A percentile compares a stretch with the other conserved stretches of the same genome.
Conservation (phyloP, 2,113 vertebrate genomes). For the Dolichallabes microphthalmus region DNA sequence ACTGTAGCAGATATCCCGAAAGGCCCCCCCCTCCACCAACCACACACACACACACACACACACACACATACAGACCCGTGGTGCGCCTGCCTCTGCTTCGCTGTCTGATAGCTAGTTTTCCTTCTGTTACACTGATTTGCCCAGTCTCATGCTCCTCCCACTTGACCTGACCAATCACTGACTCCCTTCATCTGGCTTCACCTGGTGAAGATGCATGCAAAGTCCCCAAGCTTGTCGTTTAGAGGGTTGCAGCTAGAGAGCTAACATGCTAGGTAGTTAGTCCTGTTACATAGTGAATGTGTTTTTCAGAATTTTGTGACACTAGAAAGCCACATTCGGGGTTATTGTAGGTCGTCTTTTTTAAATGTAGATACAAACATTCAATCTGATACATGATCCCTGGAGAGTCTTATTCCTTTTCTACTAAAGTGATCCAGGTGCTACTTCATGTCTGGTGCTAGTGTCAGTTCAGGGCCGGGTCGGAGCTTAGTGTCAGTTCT, state of each 20-base stretch:
- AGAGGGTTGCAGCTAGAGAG: not conserved
- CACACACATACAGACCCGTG: not conserved
- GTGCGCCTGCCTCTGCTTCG: slow-evolving; percentile 55
- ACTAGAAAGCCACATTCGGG: not conserved
- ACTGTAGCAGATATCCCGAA: slow-evolving; percentile 22
- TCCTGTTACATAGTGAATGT: not conserved
- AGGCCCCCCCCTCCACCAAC: not conserved
- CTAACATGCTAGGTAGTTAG: not conserved
- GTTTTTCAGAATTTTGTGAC: not conserved
- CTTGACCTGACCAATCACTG: slow-evolving; percentile 65
- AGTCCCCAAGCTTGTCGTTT: slow-evolving; percentile 61
- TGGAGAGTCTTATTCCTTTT: too few relatives aligned
- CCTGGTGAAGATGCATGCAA: slow-evolving; percentile 68
- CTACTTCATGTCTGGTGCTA: too few relatives aligned
- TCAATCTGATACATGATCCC: not conserved
- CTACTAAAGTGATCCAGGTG: too few relatives aligned
- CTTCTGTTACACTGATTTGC: slow-evolving; percentile 58
- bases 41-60: too few relatives aligned
- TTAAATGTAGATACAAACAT: not conserved
- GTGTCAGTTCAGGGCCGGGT: too few relatives aligned
- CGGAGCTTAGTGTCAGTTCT: too few relatives aligned
- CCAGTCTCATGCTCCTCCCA: slow-evolving; percentile 64
- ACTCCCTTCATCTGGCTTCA: slow-evolving; percentile 64
- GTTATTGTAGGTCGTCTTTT: not conserved
- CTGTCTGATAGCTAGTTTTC: slow-evolving; percentile 51